Evolutionary conservation across 92 coral and sea anemone species (phyloP), one percentile per base, ranked within the genome.

Genomic region (Chrysogorgia sp.): DNA sequence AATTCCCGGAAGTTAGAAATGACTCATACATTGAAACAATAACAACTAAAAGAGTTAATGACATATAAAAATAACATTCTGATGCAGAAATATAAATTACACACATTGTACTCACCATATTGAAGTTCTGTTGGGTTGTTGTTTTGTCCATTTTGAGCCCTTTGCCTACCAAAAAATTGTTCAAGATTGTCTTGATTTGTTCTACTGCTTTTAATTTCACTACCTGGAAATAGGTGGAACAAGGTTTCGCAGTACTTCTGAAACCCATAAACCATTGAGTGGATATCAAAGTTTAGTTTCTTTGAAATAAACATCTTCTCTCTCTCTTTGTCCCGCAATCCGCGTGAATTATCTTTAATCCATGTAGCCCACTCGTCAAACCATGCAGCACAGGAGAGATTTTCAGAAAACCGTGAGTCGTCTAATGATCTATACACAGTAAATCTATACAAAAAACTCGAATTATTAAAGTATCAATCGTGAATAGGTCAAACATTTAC

Each of bases 111-210:
- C 75, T 50, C 41, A 85, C 89, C 85, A 37, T 48, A 71, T 33
- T 85, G 85, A 24, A 85, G 63, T 40, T 33, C 76, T 23, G 89
- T 85, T 0, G 89, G 89, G 50, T 85, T 85, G 55, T 74, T 72
- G 55, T 61, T 63, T 80, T 85, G 89, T 3, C 89, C 89, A 52
- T 85, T 85, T 58, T 80, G 84, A 0, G 77, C 74, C 24, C 85
- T 72, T 43, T 65, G 70, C 25, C 78, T 53, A 13, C 85, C 76
- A 63, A 85, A 80, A 34, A 85, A 80, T 9, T 85, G 55, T 40
- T 85, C 89, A 0, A 80, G 65, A 24, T 29, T 63, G 66, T 85
- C 89, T 34, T 85, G 89, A 58, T 85, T 85, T 7, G 84, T 66
- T 31, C 75, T 28, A 22, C 33, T 48, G 0, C 55, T 70, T 31